These are phyloP conservation scores for Nerophis ophidion DNA, from an alignment of 2,113 vertebrate genomes.

Conservation along the genomic window DNA sequence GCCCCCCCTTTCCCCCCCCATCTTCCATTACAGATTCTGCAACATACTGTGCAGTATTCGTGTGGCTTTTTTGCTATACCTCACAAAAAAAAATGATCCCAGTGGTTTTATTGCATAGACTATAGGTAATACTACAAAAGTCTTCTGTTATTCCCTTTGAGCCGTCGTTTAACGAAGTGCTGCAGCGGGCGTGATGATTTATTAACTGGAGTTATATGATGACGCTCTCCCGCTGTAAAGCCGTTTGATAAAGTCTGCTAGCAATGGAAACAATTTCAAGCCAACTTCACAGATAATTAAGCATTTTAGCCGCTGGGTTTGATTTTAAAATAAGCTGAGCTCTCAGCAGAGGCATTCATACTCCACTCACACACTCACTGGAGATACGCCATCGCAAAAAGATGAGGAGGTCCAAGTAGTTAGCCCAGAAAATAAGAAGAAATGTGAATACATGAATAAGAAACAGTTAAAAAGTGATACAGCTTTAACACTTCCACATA, in stretches of 20 bases:
- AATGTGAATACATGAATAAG: too few relatives aligned
- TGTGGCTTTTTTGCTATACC: not conserved
- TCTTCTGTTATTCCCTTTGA: constrained; percentile 17
- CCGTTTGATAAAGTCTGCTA: constrained; percentile 55
- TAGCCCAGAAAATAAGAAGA: too few relatives aligned
- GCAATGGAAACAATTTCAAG: constrained; percentile 65
- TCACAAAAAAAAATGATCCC: constrained; percentile 5
- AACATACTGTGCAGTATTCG: too few relatives aligned
- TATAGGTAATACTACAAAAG: constrained; percentile 3
- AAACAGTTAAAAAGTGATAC: too few relatives aligned
- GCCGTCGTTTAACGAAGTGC: constrained; percentile 16
- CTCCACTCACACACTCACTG: constrained; percentile 8
- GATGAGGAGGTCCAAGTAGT: not conserved
- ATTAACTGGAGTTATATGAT: constrained; percentile 63
- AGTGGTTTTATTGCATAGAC: constrained; percentile 10
- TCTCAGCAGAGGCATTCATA: constrained; percentile 29
- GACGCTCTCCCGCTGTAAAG: constrained; percentile 52
- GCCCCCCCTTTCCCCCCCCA: constrained; percentile 1
- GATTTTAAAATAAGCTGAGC: constrained; percentile 53
- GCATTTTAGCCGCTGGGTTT: constrained; percentile 57
- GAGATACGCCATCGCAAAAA: constrained; percentile 13
- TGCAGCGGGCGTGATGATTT: constrained; percentile 55
- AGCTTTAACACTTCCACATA: too few relatives aligned
- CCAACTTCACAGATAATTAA: constrained; percentile 72
- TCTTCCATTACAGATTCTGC: constrained; percentile 5